A percentile compares a stretch with the other conserved stretches of the same genome.
Evolutionary conservation across 92 coral and sea anemone genomes (phyloP).

Genomic region (Zoanthus sociatus): DNA sequence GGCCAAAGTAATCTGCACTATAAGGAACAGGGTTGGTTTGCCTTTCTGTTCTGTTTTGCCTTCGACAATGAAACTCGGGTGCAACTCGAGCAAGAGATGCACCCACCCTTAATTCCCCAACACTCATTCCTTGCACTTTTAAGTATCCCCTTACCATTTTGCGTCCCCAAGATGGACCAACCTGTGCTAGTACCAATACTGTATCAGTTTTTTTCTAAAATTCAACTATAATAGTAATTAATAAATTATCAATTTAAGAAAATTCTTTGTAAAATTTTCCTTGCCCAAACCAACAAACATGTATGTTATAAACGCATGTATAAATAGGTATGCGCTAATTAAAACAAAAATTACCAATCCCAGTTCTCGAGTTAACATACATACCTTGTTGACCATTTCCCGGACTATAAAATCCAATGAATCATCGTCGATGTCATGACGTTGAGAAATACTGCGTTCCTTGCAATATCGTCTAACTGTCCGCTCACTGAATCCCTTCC

Average conservation of each 20-base stretch:
- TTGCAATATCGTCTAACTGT: conserved; percentile 60
- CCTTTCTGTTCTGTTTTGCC: not conserved
- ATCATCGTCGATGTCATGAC: conserved; percentile 28
- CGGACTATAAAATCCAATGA: not conserved
- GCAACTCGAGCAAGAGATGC: conserved; percentile 42
- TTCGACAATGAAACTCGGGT: conserved; percentile 30
- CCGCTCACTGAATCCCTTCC: conserved; percentile 55
- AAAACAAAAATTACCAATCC: no score
- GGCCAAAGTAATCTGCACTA: conserved; percentile 63
- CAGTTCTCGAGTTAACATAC: no score
- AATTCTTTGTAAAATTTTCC: not conserved
- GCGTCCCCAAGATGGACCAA: conserved; percentile 58
- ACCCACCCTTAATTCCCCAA: conserved; percentile 25
- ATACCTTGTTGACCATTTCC: conserved; percentile 35
- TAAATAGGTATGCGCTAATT: no score
- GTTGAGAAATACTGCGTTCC: conserved; percentile 38
- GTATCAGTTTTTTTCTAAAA: not conserved
- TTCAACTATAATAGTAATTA: not conserved
- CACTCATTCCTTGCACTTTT: not conserved
- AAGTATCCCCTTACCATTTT: conserved; percentile 53
- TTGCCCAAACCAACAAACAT: not conserved
- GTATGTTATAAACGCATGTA: no score
- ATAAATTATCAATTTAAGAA: no score
- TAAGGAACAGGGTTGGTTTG: conserved; percentile 39
- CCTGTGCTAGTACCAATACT: not conserved